phyloP scores from a whole-genome alignment of 2,888 invertebrate genomes.

The Cerceris ruficornis region DNA sequence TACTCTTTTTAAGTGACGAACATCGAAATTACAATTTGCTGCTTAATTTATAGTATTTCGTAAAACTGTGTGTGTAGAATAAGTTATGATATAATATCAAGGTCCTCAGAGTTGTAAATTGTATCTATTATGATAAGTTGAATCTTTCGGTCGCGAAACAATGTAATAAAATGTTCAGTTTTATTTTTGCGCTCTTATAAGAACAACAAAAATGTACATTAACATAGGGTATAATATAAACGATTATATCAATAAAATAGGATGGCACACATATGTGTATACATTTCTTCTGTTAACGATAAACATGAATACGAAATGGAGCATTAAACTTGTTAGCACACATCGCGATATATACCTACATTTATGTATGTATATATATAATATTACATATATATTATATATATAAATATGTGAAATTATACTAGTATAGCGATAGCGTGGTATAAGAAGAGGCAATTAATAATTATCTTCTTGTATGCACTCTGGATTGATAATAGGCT shows the following conservation, averaged over 20 bases:
- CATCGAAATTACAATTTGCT: slow-evolving; percentile 55
- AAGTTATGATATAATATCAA: slow-evolving; percentile 67
- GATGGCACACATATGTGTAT: slow-evolving; percentile 75
- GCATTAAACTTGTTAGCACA: slow-evolving; percentile 63
- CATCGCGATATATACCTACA: slow-evolving; percentile 53
- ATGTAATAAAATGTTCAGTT: slow-evolving; percentile 76
- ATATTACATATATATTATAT: slow-evolving; percentile 65
- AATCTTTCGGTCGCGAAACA: slow-evolving; percentile 65
- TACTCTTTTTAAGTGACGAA: slow-evolving; percentile 68
- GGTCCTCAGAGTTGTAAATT: slow-evolving; percentile 74
- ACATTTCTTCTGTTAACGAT: slow-evolving; percentile 68
- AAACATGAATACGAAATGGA: slow-evolving; percentile 52
- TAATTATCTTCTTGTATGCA: slow-evolving; percentile 70
- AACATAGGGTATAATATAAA: slow-evolving; percentile 79
- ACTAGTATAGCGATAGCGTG: slow-evolving; percentile 70
- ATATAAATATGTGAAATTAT: slow-evolving; percentile 69
- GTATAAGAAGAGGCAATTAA: slow-evolving; percentile 68
- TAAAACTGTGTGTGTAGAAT: slow-evolving; percentile 66
- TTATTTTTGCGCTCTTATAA: slow-evolving; percentile 79
- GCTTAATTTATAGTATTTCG: slow-evolving; percentile 65
- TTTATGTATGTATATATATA: slow-evolving; percentile 68
- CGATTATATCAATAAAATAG: slow-evolving; percentile 78
- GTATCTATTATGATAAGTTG: slow-evolving; percentile 79
- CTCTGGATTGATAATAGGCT: slow-evolving; percentile 71
- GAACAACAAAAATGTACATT: slow-evolving; percentile 79